Evolutionary conservation across 1,140 invertebrate species (phyloP).

Genomic region (Neodiprion pinetum): DNA sequence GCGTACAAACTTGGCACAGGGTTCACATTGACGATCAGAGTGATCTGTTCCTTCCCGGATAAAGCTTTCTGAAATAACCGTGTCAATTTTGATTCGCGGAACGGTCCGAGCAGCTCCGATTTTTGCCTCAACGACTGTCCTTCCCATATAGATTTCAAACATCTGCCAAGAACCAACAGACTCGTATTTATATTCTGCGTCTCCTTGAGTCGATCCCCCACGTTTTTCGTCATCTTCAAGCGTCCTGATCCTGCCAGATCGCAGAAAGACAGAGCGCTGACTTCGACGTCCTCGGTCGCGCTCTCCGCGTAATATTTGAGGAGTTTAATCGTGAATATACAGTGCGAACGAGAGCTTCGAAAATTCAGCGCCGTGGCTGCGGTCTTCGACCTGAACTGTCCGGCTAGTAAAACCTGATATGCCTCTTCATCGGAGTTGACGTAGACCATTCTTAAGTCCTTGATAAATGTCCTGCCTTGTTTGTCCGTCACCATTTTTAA

Average conservation of each 20-base stretch:
- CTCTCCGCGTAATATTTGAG: conserved; percentile 53
- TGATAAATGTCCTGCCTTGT: conserved; percentile 74
- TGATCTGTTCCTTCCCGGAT: conserved; percentile 70
- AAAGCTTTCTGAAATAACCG: conserved; percentile 54
- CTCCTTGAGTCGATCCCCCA: conserved; percentile 78
- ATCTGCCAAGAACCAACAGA: conserved; percentile 81
- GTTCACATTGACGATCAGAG: conserved; percentile 82
- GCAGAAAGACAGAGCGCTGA: conserved; percentile 72
- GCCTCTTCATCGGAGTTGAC: conserved; percentile 81
- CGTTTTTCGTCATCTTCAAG: conserved; percentile 74
- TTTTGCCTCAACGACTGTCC: conserved; percentile 39
- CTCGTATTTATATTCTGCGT: conserved; percentile 89
- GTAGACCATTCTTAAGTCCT: conserved; percentile 76
- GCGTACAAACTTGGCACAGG: conserved; percentile 69
- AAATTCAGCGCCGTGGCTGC: conserved; percentile 80
- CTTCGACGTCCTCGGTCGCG: conserved; percentile 34
- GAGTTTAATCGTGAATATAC: conserved; percentile 83
- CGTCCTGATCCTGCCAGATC: conserved; percentile 91
- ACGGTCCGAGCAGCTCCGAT: conserved; percentile 48
- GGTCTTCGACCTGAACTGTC: conserved; percentile 76
- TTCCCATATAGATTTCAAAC: conserved; percentile 71
- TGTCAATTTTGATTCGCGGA: conserved; percentile 83
- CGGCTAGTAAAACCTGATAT: conserved; percentile 75
- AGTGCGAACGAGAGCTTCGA: conserved; percentile 84
- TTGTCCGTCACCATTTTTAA: conserved; percentile 67